phyloP scores from a whole-genome alignment of 2,888 invertebrate species.

The Nipponacmea schrenckii region DNA sequence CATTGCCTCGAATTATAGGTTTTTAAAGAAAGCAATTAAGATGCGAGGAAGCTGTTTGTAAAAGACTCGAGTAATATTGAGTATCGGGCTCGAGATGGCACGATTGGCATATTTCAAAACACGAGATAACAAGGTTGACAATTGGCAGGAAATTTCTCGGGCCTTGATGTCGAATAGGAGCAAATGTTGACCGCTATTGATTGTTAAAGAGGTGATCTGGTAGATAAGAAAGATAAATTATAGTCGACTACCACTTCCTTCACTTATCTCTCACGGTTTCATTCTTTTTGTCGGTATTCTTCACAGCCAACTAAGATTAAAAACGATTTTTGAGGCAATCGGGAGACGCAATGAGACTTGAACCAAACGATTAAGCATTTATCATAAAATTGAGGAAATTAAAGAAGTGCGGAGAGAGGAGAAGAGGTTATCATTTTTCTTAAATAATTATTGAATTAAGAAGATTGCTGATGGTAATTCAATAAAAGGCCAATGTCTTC shows the following conservation, averaged over 20 bases:
- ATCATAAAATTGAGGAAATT: conserved; percentile 7
- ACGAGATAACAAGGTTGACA: conserved; percentile 4
- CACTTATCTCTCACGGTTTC: conserved; percentile 4
- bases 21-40: conserved; percentile 9
- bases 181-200: conserved; percentile 6
- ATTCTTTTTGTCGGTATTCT: neutral
- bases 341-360: conserved; percentile 5
- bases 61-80: neutral
- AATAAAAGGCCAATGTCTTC: no score
- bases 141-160: conserved; percentile 4
- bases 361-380: conserved; percentile 6
- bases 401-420: neutral
- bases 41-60: conserved; percentile 2
- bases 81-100: conserved; percentile 1
- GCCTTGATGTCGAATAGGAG: neutral
- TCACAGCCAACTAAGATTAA: neutral
- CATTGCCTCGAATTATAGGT: conserved; percentile 8
- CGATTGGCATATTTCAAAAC: conserved; percentile 4
- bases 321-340: conserved; percentile 6
- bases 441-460: neutral
- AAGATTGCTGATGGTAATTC: neutral
- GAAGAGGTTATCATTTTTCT: neutral
- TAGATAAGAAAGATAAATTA: neutral
- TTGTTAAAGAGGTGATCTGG: neutral
- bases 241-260: neutral